Conservation (phyloP, 2,113 vertebrate genomes). For the Charina bottae region DNA sequence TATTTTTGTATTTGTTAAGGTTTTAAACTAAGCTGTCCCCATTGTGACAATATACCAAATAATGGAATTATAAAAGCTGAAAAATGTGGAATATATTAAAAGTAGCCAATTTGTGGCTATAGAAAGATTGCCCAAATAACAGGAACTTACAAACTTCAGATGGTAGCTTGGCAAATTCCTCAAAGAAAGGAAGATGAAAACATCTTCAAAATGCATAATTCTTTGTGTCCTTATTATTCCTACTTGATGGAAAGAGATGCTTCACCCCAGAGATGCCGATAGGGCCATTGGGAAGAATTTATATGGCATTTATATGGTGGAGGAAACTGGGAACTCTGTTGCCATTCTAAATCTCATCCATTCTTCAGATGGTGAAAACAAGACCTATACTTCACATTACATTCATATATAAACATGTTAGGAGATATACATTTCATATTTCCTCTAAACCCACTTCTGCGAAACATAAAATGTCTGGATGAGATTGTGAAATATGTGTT, state of each 20-base stretch:
- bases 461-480: not conserved
- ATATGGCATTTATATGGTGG: slow-evolving; percentile 5
- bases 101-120: not conserved
- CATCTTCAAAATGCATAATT: slow-evolving; percentile 1
- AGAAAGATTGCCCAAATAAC: slow-evolving; percentile 6
- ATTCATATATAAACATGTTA: not conserved
- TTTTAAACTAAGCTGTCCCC: not conserved
- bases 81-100: slow-evolving; percentile 24
- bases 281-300: not conserved
- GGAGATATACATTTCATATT: slow-evolving; percentile 8
- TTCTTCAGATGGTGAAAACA: not conserved
- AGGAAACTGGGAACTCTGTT: not conserved
- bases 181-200: not conserved
- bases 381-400: not conserved
- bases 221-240: not conserved
- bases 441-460: not conserved
- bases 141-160: not conserved
- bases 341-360: not conserved
- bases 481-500: slow-evolving; percentile 15
- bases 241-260: not conserved
- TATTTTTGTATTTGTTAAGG: not conserved
- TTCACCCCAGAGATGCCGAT: not conserved
- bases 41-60: not conserved
- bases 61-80: not conserved
- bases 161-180: not conserved